Base-by-base conservation (phyloP, 2,797 vertebrate genomes). In the Leptodactylus fallax region DNA sequence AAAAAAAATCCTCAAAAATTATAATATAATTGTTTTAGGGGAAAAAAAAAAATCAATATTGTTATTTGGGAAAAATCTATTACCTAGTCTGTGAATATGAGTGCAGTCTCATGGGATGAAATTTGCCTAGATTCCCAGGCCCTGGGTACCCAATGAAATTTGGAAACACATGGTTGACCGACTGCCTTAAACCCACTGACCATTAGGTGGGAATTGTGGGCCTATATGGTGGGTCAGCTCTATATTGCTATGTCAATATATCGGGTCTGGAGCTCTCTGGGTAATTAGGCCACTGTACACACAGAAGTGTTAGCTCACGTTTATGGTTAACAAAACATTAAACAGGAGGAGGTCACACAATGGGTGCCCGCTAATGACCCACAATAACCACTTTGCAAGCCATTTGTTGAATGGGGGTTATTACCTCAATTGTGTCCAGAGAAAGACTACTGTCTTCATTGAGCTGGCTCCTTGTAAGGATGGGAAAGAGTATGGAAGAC, bases 241-340 rank as follows among this genome's bases (percentile, higher is more conserved):
- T 77, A 51, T 65, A 85, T 71, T 58, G 49, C 69, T 85, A 63
- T 86, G 79, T 89, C 88, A 83, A 81, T 86, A 81, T 69, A 86
- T 89, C 88, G 80, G 63, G 81, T 88, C n/a, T 60, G 78, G 45
- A 81, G 79, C 79, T 61, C 47, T 85, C 83, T 77, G 25, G 4
- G 71, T 89, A 89, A 89, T 89, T 86, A 86, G 84, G 79, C 84
- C 60, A 69, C 69, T 83, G 60, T 86, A 71, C 72, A 82, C 84
- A 89, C 71, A 83, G 21, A 69, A 55, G 83, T 69, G 17, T 7
- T 8, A 10, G 79, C 27, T 85, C 84, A 86, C 53, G n/a, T 89
- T 89, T 89, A 89, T 86, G 88, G 84, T 85, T 86, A 86, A 86
- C 84, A 78, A 89, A 86, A 79, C 88, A 89, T 89, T 89, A 89